Evolutionary conservation across 1,140 invertebrate genomes (phyloP), one percentile per base, ranked within the genome.

Genomic region (Drosophila nikananu): DNA sequence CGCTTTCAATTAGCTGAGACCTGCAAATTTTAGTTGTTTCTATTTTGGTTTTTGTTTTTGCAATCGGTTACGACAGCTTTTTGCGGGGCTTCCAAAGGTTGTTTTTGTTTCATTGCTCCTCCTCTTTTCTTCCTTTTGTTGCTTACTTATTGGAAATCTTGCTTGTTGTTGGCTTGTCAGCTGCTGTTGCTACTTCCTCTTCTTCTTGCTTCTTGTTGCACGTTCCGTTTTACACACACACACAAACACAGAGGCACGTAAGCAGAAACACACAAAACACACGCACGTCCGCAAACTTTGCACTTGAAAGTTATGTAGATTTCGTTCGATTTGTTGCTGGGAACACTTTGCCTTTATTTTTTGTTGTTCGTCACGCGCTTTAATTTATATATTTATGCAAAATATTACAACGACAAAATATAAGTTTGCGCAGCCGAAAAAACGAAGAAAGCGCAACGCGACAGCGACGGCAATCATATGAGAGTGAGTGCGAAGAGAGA

Each of bases 351-450:
- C 32, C 52, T 49, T 62, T 35, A 54, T 17, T 64, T 64, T 75
- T 57, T 70, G 46, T 71, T 83, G 51, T 70, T 67, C 71, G 51
- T 68, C 48, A 71, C 67, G 67, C 67, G 64, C n/a, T 46, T 57
- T 57, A 78, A 81, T 84, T 86, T 70, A 60, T 51, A 61, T 80
- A 86, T 86, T 84, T 81, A 81, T 81, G 72, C 51, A 74, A 86
- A 86, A 82, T 62, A 75, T 70, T 75, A 66, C 78, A 86, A 86
- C 83, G 75, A 81, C 64, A 81, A 86, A 83, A 66, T 74, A 84
- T 65, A 75, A 75, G 72, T 73, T 86, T 81, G 79, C 70, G 70
- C 65, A 76, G 79, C 61, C 61, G 60, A 77, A 81, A 52, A 72
- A 70, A 71, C 68, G 58, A 78, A 83, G 66, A 80, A 80, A 76